phyloP scores from a whole-genome alignment of 2,888 invertebrate species.

The Eustalomyia histrio region DNA sequence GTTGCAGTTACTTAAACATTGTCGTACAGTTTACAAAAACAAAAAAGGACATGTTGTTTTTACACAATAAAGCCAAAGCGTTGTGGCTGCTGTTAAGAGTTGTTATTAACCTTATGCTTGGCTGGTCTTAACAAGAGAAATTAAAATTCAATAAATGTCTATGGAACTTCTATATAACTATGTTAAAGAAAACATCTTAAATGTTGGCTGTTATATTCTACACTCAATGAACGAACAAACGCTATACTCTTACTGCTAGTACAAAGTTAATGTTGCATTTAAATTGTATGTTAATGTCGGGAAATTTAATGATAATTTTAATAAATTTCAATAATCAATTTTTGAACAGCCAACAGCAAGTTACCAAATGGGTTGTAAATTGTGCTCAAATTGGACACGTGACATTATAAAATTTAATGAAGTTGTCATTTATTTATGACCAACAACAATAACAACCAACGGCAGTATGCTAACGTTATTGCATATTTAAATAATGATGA shows the following conservation, averaged over 20 bases:
- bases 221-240: background rate
- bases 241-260: background rate
- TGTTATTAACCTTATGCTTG: conserved; percentile 62
- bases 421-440: conserved; percentile 52
- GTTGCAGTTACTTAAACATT: conserved; percentile 7
- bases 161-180: conserved; percentile 9
- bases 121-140: conserved; percentile 58
- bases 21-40: conserved; percentile 23
- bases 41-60: conserved; percentile 33
- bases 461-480: conserved; percentile 6
- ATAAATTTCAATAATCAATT: conserved; percentile 50
- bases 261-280: conserved; percentile 28
- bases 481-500: conserved; percentile 19
- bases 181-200: conserved; percentile 13
- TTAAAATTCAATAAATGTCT: conserved; percentile 64
- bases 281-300: conserved; percentile 19
- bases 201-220: background rate
- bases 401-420: conserved; percentile 53
- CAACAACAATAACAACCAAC: conserved; percentile 10
- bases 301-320: conserved; percentile 43
- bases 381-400: conserved; percentile 40
- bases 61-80: conserved; percentile 28
- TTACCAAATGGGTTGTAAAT: conserved; percentile 30
- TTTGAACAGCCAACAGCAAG: conserved; percentile 9
- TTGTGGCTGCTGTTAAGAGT: conserved; percentile 56